These are phyloP conservation scores for Hippoglossus hippoglossus DNA, from an alignment of 2,797 vertebrate species.

Conservation along the genomic window DNA sequence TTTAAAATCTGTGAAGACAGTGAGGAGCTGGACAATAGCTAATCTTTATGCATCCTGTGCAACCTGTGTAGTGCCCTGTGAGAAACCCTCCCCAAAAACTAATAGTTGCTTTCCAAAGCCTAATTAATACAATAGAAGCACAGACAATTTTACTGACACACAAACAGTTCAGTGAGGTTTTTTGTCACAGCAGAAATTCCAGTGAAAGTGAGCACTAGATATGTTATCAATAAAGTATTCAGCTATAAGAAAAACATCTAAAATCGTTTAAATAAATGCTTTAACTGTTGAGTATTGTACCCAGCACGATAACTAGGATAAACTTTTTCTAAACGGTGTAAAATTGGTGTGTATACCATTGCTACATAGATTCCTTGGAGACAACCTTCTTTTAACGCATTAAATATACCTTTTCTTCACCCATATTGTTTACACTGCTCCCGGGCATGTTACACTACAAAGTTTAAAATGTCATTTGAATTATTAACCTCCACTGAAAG, in stretches of 20 bases:
- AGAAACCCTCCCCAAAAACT: too few relatives aligned
- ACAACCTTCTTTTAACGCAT: background rate
- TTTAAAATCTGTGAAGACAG: background rate
- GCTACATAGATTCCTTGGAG: slow-evolving; percentile 9
- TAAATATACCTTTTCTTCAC: background rate
- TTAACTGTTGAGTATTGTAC: background rate
- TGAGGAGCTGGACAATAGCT: background rate
- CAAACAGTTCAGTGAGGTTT: too few relatives aligned
- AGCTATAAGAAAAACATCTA: too few relatives aligned
- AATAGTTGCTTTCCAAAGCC: too few relatives aligned
- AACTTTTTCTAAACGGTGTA: background rate
- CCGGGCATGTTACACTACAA: slow-evolving; percentile 12
- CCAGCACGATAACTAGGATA: background rate
- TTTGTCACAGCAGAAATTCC: too few relatives aligned
- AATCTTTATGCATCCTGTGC: too few relatives aligned
- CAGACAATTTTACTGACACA: too few relatives aligned
- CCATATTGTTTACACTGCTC: slow-evolving; percentile 34
- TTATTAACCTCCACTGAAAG: slow-evolving; percentile 47
- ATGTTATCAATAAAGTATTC: background rate
- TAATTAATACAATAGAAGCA: too few relatives aligned
- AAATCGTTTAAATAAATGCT: background rate
- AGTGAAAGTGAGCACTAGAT: too few relatives aligned
- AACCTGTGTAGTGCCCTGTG: background rate
- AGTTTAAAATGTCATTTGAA: slow-evolving; percentile 49
- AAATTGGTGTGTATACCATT: background rate